Conservation (phyloP, 2,113 vertebrate species). For the Miniopterus natalensis region DNA sequence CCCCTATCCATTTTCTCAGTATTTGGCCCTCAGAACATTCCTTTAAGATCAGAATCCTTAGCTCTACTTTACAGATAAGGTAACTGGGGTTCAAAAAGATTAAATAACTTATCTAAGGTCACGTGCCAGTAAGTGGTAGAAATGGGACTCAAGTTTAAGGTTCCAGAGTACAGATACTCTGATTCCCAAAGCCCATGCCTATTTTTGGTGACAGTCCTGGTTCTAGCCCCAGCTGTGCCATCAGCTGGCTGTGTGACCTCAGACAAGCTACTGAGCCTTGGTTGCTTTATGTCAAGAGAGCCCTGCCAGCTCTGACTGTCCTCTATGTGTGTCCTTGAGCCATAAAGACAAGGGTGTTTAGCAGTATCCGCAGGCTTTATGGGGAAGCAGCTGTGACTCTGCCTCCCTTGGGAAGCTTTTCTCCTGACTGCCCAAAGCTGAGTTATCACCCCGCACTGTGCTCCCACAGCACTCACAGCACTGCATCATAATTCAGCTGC, state of each 20-base stretch:
- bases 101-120: background rate
- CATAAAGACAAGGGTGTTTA: background rate
- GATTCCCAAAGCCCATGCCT: background rate
- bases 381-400: constrained; percentile 59
- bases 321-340: constrained; percentile 58
- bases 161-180: background rate
- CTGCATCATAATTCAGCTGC: background rate
- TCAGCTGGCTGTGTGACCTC: background rate
- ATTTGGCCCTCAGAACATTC: background rate
- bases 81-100: background rate
- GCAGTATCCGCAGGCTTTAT: background rate
- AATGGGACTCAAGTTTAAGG: background rate
- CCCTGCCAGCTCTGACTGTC: constrained; percentile 24
- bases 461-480: background rate
- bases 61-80: background rate
- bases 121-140: background rate
- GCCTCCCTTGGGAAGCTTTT: constrained; percentile 62
- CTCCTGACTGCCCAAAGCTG: constrained; percentile 40
- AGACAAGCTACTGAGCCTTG: background rate
- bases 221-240: background rate
- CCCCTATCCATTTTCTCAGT: background rate
- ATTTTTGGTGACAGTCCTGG: background rate
- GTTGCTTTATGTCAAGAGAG: background rate
- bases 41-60: background rate
- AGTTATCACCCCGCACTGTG: background rate